phyloP scores from a whole-genome alignment of 2,888 invertebrate species.

The Eristalinus aeneus region DNA sequence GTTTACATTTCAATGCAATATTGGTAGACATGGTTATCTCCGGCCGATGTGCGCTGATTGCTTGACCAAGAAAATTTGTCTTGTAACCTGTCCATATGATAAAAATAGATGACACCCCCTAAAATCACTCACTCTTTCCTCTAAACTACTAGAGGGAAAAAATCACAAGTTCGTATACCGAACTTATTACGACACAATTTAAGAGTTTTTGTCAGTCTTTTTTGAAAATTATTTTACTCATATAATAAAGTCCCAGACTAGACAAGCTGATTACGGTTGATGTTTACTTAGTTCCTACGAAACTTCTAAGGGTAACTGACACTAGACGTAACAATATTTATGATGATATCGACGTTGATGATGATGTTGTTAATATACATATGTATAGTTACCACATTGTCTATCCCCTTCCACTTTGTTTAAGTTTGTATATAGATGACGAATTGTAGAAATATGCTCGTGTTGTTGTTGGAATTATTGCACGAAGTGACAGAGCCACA shows the following conservation, averaged over 20 bases:
- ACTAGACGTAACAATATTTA: constrained; percentile 59
- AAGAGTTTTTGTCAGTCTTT: constrained; percentile 13
- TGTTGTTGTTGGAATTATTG: constrained; percentile 32
- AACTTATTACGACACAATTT: constrained; percentile 63
- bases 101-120: constrained; percentile 71
- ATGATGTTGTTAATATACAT: constrained; percentile 33
- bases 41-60: constrained; percentile 3
- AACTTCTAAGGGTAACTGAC: constrained; percentile 40
- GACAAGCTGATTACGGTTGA: constrained; percentile 18
- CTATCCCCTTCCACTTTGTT: constrained; percentile 47
- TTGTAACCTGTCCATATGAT: constrained; percentile 42
- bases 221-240: not conserved
- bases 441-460: constrained; percentile 44
- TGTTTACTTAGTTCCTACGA: constrained; percentile 27
- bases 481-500: constrained; percentile 46
- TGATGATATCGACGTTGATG: constrained; percentile 42
- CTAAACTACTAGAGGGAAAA: not conserved
- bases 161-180: constrained; percentile 47
- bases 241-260: not conserved
- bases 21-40: not conserved
- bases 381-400: constrained; percentile 59
- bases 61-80: not conserved
- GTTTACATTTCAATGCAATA: not conserved
- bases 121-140: constrained; percentile 41
- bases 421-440: constrained; percentile 46